Conservation (phyloP, 2,888 invertebrate species). For the Tipula lateralis region DNA sequence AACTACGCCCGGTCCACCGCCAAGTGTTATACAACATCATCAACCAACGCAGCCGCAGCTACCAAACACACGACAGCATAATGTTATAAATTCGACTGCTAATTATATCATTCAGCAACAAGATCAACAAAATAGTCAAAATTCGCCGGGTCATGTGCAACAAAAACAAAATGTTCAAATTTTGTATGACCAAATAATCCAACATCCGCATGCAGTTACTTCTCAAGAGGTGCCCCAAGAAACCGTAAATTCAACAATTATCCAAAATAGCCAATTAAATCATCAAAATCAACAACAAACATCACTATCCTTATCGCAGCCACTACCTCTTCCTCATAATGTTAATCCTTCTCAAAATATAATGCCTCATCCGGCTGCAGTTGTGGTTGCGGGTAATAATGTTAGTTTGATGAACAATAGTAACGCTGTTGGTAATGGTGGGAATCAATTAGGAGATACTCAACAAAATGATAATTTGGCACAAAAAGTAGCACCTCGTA, state of each 20-base stretch:
- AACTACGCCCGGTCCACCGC: not conserved
- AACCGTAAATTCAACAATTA: conserved; percentile 12
- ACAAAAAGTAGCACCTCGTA: conserved; percentile 40
- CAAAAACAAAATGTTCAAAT: not conserved
- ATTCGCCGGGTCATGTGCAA: not conserved
- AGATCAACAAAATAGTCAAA: not conserved
- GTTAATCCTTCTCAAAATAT: not conserved
- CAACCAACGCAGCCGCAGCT: not conserved
- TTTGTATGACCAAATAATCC: not conserved
- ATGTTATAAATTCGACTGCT: conserved; percentile 27
- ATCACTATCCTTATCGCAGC: conserved; percentile 35
- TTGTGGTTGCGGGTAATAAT: not conserved
- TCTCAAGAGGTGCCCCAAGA: not conserved
- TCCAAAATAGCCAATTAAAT: not conserved
- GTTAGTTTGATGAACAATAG: not conserved
- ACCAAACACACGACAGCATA: not conserved
- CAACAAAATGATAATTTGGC: conserved; percentile 12
- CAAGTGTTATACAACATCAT: not conserved
- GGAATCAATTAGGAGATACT: not conserved
- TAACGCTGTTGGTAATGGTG: not conserved
- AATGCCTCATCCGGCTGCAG: not conserved
- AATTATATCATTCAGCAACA: conserved; percentile 28
- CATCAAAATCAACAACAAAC: conserved; percentile 34
- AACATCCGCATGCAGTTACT: not conserved
- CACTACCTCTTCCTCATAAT: not conserved